Base-by-base conservation (phyloP, 2,797 vertebrate genomes). In the Rhabdomys pumilio region DNA sequence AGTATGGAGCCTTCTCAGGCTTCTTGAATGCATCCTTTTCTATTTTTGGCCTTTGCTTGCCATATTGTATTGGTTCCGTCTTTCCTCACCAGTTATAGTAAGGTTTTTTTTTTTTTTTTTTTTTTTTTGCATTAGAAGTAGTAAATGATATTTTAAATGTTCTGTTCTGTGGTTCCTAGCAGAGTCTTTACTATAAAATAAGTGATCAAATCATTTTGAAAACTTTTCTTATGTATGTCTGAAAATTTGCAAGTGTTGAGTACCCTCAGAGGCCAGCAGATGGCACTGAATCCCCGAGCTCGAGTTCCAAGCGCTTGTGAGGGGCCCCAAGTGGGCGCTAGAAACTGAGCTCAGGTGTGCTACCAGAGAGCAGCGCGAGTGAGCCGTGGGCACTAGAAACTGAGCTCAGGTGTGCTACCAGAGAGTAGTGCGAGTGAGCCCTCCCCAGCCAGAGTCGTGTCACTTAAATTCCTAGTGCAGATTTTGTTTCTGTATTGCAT, bases 11-110 rank as follows among this genome's bases (percentile, higher is more conserved):
- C 50, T 44, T 93, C 65, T 94, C 17, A 55, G 55, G 81, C 55
- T 89, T 80, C 24, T 53, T 76, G 86, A 59, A 69, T 17, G 67
- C 19, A 73, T 47, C 44, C 65, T 95, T 59, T 19, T 53, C 31
- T 79, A 19, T 90, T 67, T 94, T n/a, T 89, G 83, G 86, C 59
- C 75, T 41, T 84, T 73, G 11, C 47, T 90, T 86, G 31, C 55
- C 22, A 26, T 94, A 34, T 75, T 89, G 53, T 24, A 15, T 31
- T 77, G 34, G 85, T 83, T 96, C 63, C 4, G 63, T 82, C n/a
- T 31, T 92, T 79, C 89, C 31, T 83, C 59, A 59, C 57, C 14
- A 94, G 22, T 19, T 72, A 91, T 67, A 63, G 41, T 81, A 96
- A 72, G n/a, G n/a, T 1, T 65, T 88, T 82, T 77, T 26, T 72